Base-by-base conservation (phyloP, 2,888 invertebrate species). In the Euplagia quadripunctaria region DNA sequence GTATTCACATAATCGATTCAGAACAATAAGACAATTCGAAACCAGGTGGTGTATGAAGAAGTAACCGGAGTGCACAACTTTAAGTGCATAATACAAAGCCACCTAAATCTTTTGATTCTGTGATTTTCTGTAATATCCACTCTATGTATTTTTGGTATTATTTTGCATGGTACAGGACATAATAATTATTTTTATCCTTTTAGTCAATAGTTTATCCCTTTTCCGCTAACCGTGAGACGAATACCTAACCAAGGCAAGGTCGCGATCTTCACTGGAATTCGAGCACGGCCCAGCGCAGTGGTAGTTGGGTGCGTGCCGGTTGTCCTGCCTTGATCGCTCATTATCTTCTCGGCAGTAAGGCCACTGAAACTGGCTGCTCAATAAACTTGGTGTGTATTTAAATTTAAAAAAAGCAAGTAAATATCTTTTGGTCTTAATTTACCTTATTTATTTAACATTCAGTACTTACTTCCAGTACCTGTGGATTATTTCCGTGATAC, bases 241-340 rank as follows among this genome's bases (percentile, higher is more conserved):
- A 14, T n/a, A n/a, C 68, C 43, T 68, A 86, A 83, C 79, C 74
- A 81, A 87, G 84, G 86, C 92, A 93, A 93, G 94, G 94, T 90
- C 91, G 83, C 80, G 89, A 85, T 90, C 87, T 86, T 88, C 87
- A 79, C 55, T 70, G 86, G 87, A 86, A 89, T 88, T 86, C 84
- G 81, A 81, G 79, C 82, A 70, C 76, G 68, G 69, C 71, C 65
- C 70, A 49, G 14, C 11, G 64, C 9, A 41, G 61, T 63, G 58
- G 46, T 31, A 46, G 31, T 46, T 61, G 61, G 49, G 61, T 68
- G 42, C 41, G 42, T 16, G 42, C 8, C 49, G 46, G 42, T 52
- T 51, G 41, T 67, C 51, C 67, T 61, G 69, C 69, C 61, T 69
- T 69, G 58, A 64, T 55, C n/a, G 14, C 5, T 55, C 67, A 61